Evolutionary conservation across 2,888 invertebrate genomes (phyloP).

Genomic region (Cryptus viduatorius): DNA sequence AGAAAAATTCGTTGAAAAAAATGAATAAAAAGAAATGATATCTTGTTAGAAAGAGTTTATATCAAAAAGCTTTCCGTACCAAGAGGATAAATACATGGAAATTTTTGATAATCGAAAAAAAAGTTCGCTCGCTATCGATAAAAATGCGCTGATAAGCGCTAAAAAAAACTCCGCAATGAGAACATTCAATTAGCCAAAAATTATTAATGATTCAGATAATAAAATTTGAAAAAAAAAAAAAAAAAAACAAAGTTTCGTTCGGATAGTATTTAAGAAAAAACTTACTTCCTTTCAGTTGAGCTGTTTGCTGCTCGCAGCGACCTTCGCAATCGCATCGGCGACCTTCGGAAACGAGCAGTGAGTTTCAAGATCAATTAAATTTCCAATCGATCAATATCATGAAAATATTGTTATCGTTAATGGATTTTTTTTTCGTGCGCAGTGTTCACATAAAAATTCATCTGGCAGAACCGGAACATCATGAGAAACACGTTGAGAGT

Average conservation of each 20-base stretch:
- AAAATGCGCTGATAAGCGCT: no score
- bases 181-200: no score
- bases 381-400: neutral
- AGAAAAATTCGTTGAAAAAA: conserved; percentile 62
- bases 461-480: conserved; percentile 75
- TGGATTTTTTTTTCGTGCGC: conserved; percentile 36
- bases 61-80: neutral
- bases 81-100: no score
- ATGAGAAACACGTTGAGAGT: conserved; percentile 76
- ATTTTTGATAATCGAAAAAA: no score
- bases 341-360: conserved; percentile 81
- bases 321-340: conserved; percentile 72
- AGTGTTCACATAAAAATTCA: conserved; percentile 81
- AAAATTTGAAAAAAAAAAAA: neutral
- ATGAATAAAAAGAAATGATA: neutral
- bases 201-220: no score
- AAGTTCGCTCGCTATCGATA: no score
- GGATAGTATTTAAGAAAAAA: conserved; percentile 1
- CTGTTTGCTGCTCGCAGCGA: conserved; percentile 73
- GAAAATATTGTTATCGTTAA: neutral
- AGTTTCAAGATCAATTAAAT: conserved; percentile 66
- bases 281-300: conserved; percentile 72
- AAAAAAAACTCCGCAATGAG: no score
- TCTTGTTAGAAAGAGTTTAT: neutral
- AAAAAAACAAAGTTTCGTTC: neutral